Evolutionary conservation across 2,797 vertebrate genomes (phyloP).

Genomic region (Scyliorhinus canicula): DNA sequence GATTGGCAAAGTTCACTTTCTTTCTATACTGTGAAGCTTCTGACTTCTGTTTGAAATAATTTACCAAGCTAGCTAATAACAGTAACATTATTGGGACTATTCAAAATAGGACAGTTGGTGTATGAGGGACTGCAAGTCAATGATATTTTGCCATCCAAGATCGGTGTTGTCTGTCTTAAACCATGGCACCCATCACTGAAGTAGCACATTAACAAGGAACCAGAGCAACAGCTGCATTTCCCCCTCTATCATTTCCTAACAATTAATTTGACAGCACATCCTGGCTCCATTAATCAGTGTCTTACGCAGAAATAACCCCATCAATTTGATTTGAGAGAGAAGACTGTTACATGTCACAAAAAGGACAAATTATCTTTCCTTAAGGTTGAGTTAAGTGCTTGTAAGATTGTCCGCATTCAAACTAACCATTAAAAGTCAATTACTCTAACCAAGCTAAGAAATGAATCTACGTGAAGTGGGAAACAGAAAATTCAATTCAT

Average conservation of each 20-base stretch:
- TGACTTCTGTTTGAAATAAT: neutral
- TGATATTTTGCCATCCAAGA: neutral
- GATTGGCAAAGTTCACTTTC: neutral
- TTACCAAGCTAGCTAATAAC: neutral
- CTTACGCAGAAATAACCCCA: neutral
- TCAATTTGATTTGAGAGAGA: neutral
- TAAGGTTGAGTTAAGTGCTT: neutral
- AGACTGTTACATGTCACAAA: neutral
- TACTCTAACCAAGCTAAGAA: neutral
- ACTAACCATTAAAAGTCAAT: neutral
- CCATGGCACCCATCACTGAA: neutral
- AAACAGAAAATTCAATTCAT: conserved; percentile 16
- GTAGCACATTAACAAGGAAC: neutral
- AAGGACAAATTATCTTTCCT: neutral
- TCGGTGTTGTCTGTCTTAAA: neutral
- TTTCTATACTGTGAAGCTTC: neutral
- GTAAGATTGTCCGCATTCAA: neutral
- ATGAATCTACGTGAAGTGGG: neutral
- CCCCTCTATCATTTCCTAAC: neutral
- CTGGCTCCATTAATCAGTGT: neutral
- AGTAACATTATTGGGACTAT: neutral
- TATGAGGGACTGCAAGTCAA: neutral
- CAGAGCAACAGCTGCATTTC: neutral
- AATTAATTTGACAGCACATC: neutral
- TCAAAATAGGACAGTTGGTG: neutral